Percentiles rank a stretch among this genome's conserved stretches.
Conservation (phyloP, 2,888 invertebrate genomes). For the Chaitophorus viminalis region DNA sequence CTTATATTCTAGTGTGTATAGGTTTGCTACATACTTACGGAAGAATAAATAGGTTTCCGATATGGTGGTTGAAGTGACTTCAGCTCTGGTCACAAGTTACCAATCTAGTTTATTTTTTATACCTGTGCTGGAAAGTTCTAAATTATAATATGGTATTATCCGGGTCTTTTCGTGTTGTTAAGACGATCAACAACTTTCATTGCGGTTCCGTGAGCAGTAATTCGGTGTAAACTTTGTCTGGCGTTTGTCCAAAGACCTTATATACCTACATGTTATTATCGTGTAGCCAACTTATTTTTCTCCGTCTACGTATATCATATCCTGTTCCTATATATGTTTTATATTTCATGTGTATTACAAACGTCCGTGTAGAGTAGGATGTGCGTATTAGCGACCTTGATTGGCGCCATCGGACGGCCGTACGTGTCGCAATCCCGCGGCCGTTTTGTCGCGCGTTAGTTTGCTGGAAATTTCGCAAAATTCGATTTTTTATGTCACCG, state of each 20-base stretch:
- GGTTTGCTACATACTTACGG: too few species aligned
- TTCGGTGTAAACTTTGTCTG: not conserved
- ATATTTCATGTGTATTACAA: not conserved
- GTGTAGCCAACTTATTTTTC: not conserved
- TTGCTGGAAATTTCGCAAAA: constrained; percentile 34
- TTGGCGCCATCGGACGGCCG: constrained; percentile 20
- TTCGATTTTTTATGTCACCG: constrained; percentile 10
- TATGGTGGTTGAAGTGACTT: too few species aligned
- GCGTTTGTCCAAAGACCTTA: not conserved
- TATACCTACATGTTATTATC: not conserved
- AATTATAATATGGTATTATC: too few species aligned
- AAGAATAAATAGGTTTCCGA: too few species aligned
- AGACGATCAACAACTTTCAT: too few species aligned
- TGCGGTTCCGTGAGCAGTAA: not conserved
- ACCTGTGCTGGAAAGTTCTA: too few species aligned
- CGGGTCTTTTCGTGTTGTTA: too few species aligned
- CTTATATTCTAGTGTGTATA: too few species aligned
- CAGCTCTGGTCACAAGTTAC: too few species aligned
- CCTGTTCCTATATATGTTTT: constrained; percentile 12
- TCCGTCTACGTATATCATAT: not conserved
- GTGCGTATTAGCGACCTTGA: constrained; percentile 20
- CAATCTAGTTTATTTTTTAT: too few species aligned
- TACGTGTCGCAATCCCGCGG: constrained; percentile 14
- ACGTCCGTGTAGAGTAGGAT: not conserved
- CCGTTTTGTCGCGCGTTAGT: not conserved